These are phyloP conservation scores for Tetranychus truncatus DNA, from an alignment of 2,888 invertebrate genomes.

Conservation along the genomic window DNA sequence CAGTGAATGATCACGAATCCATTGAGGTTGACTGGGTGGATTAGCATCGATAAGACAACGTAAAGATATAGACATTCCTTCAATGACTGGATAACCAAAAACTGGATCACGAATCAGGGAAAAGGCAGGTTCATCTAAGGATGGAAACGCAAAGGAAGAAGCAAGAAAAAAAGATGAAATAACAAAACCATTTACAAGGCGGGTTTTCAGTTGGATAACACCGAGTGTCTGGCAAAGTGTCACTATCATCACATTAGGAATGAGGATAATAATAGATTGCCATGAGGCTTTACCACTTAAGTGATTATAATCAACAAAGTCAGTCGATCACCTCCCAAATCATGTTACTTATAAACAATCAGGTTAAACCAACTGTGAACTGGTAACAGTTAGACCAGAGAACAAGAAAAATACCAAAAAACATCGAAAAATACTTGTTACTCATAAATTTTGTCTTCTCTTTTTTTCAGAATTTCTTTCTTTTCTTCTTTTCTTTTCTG, in stretches of 20 bases:
- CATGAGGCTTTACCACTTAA: background rate
- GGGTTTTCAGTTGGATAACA: too few relatives aligned
- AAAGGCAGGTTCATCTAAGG: slow-evolving; percentile 53
- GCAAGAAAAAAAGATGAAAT: background rate
- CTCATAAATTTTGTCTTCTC: background rate
- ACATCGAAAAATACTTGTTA: background rate
- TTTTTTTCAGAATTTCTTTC: background rate
- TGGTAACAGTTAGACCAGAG: background rate
- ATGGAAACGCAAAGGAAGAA: background rate
- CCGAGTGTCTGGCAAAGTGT: background rate
- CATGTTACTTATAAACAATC: background rate
- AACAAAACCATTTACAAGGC: background rate
- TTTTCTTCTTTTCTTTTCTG: background rate
- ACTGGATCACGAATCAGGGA: slow-evolving; percentile 80
- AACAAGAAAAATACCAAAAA: background rate
- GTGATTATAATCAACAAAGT: background rate
- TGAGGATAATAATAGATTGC: background rate
- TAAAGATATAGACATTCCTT: slow-evolving; percentile 69
- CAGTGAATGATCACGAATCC: slow-evolving; percentile 43
- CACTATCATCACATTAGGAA: background rate
- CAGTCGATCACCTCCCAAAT: background rate
- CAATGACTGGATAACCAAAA: slow-evolving; percentile 67
- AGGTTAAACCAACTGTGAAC: background rate
- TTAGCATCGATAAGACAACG: slow-evolving; percentile 80
- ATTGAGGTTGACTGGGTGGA: slow-evolving; percentile 63